Evolutionary conservation across 1,140 invertebrate genomes (phyloP), one percentile per base, ranked within the genome.

Genomic region (Yoshiicerus persimilis): DNA sequence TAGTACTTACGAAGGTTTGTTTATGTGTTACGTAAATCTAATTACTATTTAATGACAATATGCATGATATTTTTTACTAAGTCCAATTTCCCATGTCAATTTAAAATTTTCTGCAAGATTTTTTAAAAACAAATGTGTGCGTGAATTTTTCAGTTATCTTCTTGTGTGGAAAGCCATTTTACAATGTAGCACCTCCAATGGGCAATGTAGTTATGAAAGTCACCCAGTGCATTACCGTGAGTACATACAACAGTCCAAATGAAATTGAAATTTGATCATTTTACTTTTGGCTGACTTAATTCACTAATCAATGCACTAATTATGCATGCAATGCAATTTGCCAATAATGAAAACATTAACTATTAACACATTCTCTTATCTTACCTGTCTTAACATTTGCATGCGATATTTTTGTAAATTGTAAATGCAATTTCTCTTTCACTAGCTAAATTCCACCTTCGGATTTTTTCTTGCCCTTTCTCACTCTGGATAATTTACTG

Each of bases 181-280:
- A 90, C 47, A 87, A 23, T 25, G 86, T 89, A 2, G 56, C 84
- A 4, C 86, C 66, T 20, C 86, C 90, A 32, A 86, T 88, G 87
- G 97, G 97, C 38, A 98, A 98, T 92, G 94, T 98, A 34, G 93
- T 98, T 9, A 92, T 96, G 3, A 93, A 95, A 91, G 97, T 98
- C 2, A 92, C 94, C 0, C 95, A 95, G 90, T 97, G 96, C 91
- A 95, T 98, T 80, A 92, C 92, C 11, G 97, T 98, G 94, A 96
- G 96, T 95, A 11, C 6, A 56, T 4, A 56, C 16, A n/a, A 56
- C 38, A 8, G 9, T 3, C 47, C 20, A 56, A 47, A 56, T 56
- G 5, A 56, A n/a, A 56, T 41, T 41, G 16, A 23, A 64, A 64
- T 64, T 64, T 11, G 62, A 20, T n/a, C n/a, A n/a, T n/a, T n/a